Conservation (phyloP, 2,888 invertebrate species). For the Cheilosia soror region DNA sequence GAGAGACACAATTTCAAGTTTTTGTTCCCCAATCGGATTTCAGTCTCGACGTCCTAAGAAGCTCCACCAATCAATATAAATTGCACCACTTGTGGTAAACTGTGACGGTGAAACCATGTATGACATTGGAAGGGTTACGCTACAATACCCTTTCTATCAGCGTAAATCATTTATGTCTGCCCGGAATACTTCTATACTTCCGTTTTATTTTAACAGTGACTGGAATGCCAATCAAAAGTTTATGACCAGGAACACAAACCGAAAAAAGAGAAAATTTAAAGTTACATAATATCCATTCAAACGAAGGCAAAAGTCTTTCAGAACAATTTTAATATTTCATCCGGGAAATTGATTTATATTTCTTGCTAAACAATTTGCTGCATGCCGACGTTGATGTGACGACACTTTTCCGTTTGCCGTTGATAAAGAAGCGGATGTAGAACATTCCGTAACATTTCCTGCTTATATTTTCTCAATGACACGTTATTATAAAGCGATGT, state of each 20-base stretch:
- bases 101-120: too few relatives aligned
- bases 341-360: slow-evolving; percentile 79
- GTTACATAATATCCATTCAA: slow-evolving; percentile 6
- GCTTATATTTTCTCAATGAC: slow-evolving; percentile 22
- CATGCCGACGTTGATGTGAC: slow-evolving; percentile 15
- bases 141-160: slow-evolving; percentile 10
- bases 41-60: too few relatives aligned
- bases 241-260: slow-evolving; percentile 29
- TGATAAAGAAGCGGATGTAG: slow-evolving; percentile 10
- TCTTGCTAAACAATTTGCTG: slow-evolving; percentile 57
- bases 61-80: too few relatives aligned
- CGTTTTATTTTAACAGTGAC: slow-evolving; percentile 30
- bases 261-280: slow-evolving; percentile 11
- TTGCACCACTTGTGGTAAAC: too few relatives aligned
- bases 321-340: slow-evolving; percentile 80
- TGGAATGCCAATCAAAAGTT: slow-evolving; percentile 68
- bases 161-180: slow-evolving; percentile 55
- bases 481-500: slow-evolving; percentile 49
- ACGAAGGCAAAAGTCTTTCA: slow-evolving; percentile 36
- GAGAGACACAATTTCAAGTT: too few relatives aligned
- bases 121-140: too few relatives aligned
- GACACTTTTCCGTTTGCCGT: slow-evolving; percentile 27
- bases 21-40: too few relatives aligned
- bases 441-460: slow-evolving; percentile 27
- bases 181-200: slow-evolving; percentile 33